Evolutionary conservation across 2,113 vertebrate genomes (phyloP).

Genomic region (Tragelaphus scriptus): DNA sequence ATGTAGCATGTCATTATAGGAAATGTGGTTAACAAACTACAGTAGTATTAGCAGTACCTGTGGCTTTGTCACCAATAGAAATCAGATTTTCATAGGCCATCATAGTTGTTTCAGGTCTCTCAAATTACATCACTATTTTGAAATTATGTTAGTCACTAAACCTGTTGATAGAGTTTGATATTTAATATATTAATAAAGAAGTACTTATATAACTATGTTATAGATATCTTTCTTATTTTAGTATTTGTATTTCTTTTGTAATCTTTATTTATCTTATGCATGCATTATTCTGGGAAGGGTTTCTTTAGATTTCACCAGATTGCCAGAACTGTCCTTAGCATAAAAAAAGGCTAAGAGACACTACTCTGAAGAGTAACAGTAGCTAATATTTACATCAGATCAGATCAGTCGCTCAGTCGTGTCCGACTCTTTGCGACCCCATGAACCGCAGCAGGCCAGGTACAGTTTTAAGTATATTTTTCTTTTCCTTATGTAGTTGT

Average conservation of each 20-base stretch:
- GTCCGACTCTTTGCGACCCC: too few species aligned
- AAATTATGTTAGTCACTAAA: background rate
- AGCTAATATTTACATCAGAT: background rate
- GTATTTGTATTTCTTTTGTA: background rate
- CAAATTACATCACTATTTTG: background rate
- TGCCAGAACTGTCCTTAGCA: background rate
- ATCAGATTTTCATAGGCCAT: conserved; percentile 11
- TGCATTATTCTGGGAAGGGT: background rate
- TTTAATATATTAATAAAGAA: background rate
- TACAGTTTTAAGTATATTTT: background rate
- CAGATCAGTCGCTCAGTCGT: too few species aligned
- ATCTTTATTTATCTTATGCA: conserved; percentile 15
- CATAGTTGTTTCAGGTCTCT: background rate
- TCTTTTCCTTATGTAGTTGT: background rate
- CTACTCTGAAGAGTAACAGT: background rate
- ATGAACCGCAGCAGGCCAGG: too few species aligned
- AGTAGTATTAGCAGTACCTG: background rate
- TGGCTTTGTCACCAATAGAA: background rate
- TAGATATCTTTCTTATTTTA: background rate
- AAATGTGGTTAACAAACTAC: background rate
- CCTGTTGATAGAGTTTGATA: background rate
- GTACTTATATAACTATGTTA: background rate
- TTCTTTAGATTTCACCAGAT: background rate
- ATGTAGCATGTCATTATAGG: background rate
- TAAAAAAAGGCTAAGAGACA: background rate